Evolutionary conservation across 2,113 vertebrate genomes (phyloP).

Genomic region (Tenrec ecaudatus): DNA sequence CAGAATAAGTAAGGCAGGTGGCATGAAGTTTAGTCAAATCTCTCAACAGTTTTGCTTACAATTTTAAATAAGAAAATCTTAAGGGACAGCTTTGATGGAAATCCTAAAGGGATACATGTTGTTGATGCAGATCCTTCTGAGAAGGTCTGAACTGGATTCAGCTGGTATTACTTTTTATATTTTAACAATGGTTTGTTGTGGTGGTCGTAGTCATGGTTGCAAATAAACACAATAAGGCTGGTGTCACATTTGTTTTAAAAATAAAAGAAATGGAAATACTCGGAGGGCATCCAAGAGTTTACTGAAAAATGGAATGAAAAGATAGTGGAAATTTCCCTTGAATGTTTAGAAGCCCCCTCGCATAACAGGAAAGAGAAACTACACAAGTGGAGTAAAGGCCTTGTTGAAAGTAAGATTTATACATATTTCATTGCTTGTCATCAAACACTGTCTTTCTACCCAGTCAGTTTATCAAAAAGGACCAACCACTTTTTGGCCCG

Average conservation of each 20-base stretch:
- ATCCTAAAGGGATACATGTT: neutral
- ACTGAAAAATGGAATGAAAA: no score
- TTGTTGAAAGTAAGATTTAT: neutral
- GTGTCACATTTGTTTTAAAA: neutral
- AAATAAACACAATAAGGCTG: neutral
- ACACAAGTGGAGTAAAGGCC: neutral
- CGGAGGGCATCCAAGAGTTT: no score
- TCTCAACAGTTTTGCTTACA: neutral
- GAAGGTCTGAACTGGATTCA: neutral
- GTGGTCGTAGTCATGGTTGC: neutral
- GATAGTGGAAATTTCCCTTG: no score
- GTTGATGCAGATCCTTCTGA: neutral
- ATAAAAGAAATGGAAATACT: neutral
- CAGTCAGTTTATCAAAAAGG: neutral
- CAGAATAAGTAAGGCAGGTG: neutral
- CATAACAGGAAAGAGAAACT: neutral
- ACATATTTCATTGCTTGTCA: neutral
- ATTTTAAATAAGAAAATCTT: conserved; percentile 16
- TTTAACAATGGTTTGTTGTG: neutral
- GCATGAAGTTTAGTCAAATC: neutral
- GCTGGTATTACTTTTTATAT: neutral
- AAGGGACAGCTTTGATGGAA: neutral
- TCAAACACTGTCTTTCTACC: neutral
- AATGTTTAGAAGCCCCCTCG: no score
- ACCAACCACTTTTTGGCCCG: neutral